A percentile compares a stretch with the other conserved stretches of the same genome.
Conservation (phyloP, 1,140 invertebrate genomes). For the Eriocheir sinensis region DNA sequence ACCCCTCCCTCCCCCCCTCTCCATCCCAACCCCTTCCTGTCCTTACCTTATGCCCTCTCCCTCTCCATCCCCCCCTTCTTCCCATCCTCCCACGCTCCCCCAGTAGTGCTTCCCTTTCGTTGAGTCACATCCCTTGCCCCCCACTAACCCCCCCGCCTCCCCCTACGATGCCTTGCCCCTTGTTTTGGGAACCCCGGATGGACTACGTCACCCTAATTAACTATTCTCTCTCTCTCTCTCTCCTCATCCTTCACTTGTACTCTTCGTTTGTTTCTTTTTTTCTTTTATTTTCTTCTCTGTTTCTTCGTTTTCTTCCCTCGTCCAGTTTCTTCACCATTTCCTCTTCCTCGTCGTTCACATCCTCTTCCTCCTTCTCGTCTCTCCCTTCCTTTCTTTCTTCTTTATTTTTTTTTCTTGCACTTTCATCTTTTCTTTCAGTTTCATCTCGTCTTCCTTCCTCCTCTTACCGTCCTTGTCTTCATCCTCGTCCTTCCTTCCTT, state of each 20-base stretch:
- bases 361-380: no score
- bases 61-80: background rate
- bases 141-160: no score
- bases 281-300: background rate
- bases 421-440: background rate
- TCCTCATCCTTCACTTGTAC: no score
- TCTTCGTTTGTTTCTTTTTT: no score
- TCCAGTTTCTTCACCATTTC: background rate
- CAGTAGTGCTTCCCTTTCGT: background rate
- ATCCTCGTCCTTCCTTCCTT: background rate
- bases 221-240: no score
- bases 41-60: no score
- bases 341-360: background rate
- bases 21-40: background rate
- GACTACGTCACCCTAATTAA: no score
- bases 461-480: background rate
- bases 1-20: background rate
- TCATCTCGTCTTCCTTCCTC: background rate
- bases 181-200: no score
- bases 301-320: background rate
- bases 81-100: background rate
- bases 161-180: no score
- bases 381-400: background rate
- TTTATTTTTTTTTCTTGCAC: background rate
- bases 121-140: no score